phyloP scores from a whole-genome alignment of 1,140 invertebrate genomes.

The Leptoteleia sp. region DNA sequence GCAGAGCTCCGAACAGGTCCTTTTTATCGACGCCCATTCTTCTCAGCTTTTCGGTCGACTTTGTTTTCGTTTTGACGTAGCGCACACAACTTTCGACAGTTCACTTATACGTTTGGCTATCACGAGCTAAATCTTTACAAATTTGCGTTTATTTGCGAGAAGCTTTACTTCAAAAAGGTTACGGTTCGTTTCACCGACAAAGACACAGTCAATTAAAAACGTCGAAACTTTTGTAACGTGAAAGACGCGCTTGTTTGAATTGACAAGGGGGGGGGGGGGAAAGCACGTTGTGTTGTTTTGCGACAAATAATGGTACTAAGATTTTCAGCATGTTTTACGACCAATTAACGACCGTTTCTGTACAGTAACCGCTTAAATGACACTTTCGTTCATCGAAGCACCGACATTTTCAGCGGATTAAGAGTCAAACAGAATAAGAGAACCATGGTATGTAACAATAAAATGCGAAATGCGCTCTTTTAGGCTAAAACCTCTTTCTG shows the following conservation, averaged over 20 bases:
- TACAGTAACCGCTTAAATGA: slow-evolving; percentile 18
- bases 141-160: too few species aligned
- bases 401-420: slow-evolving; percentile 45
- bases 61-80: neutral
- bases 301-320: too few species aligned
- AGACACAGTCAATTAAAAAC: slow-evolving; percentile 15
- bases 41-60: slow-evolving; percentile 3
- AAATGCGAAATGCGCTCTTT: slow-evolving; percentile 67
- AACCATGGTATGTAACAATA: slow-evolving; percentile 64
- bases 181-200: neutral
- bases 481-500: slow-evolving; percentile 67
- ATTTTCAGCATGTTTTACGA: slow-evolving; percentile 1
- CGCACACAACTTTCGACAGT: slow-evolving; percentile 2
- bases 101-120: neutral
- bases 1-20: slow-evolving; percentile 14
- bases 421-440: slow-evolving; percentile 43
- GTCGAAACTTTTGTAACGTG: slow-evolving; percentile 17
- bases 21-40: slow-evolving; percentile 6
- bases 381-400: slow-evolving; percentile 47
- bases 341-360: neutral
- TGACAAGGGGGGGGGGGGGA: too few species aligned
- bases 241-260: too few species aligned
- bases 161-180: neutral
- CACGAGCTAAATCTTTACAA: neutral
- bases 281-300: too few species aligned